A percentile compares a stretch with the other conserved stretches of the same genome.
phyloP scores from a whole-genome alignment of 2,113 vertebrate genomes.

The Pimephales promelas region DNA sequence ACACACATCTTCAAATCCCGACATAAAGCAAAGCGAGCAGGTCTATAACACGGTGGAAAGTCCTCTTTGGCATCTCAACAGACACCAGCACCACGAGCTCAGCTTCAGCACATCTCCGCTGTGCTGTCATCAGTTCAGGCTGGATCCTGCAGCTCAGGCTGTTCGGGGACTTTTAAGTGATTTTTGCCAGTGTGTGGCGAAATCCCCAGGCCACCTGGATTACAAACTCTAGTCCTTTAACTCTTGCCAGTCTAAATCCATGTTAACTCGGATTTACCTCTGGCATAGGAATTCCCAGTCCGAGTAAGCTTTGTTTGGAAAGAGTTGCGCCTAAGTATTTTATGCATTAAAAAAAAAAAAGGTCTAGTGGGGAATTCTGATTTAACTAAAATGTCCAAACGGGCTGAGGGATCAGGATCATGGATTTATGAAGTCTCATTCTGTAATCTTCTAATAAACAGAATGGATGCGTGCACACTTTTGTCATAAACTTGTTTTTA shows the following conservation, averaged over 20 bases:
- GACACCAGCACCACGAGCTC: constrained; percentile 43
- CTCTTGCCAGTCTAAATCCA: constrained; percentile 82
- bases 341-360: constrained; percentile 65
- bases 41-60: constrained; percentile 35
- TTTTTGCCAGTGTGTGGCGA: constrained; percentile 80
- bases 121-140: constrained; percentile 68
- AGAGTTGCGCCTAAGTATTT: constrained; percentile 76
- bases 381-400: constrained; percentile 61
- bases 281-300: constrained; percentile 81
- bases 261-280: constrained; percentile 84
- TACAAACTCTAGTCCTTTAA: constrained; percentile 84
- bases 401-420: constrained; percentile 30
- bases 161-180: constrained; percentile 78
- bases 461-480: constrained; percentile 9
- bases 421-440: constrained; percentile 34
- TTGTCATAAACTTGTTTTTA: constrained; percentile 3
- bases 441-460: constrained; percentile 54
- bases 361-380: constrained; percentile 67
- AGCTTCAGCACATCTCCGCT: constrained; percentile 63
- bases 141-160: constrained; percentile 70
- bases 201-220: constrained; percentile 83
- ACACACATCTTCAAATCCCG: constrained; percentile 10
- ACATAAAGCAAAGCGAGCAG: constrained; percentile 24
- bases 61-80: constrained; percentile 26
- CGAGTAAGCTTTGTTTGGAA: constrained; percentile 81